Conservation (phyloP, 2,113 vertebrate genomes). For the Theristicus caerulescens region DNA sequence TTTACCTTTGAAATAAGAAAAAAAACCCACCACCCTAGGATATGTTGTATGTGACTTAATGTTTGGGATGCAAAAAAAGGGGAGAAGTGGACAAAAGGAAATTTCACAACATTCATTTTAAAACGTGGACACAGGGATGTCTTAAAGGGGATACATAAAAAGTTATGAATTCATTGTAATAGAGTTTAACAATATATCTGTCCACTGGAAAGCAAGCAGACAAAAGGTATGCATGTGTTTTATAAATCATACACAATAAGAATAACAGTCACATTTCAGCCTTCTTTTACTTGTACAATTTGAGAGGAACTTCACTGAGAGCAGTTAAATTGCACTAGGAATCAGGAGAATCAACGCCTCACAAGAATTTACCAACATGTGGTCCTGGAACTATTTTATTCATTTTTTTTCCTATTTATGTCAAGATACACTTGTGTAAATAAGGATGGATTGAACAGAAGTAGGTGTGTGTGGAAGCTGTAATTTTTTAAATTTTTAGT, state of each 20-base stretch:
- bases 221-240: background rate
- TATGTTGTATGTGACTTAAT: background rate
- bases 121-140: rapidly evolving
- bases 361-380: background rate
- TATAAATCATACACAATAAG: background rate
- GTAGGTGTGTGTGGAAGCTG: background rate
- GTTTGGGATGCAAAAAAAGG: background rate
- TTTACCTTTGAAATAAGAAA: background rate
- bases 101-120: background rate
- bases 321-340: background rate
- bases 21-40: background rate
- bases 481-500: background rate
- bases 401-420: background rate
- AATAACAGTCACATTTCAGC: background rate
- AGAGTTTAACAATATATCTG: background rate
- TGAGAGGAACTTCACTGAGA: background rate
- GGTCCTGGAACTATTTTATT: background rate
- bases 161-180: background rate
- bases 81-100: background rate
- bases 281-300: background rate
- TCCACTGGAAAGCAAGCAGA: background rate
- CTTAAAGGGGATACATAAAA: background rate
- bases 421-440: background rate
- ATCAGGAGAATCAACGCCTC: background rate
- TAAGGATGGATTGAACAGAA: background rate